Percentiles rank a stretch among this genome's conserved stretches.
phyloP scores from a whole-genome alignment of 2,113 vertebrate species.

The Mormoops blainvillei region DNA sequence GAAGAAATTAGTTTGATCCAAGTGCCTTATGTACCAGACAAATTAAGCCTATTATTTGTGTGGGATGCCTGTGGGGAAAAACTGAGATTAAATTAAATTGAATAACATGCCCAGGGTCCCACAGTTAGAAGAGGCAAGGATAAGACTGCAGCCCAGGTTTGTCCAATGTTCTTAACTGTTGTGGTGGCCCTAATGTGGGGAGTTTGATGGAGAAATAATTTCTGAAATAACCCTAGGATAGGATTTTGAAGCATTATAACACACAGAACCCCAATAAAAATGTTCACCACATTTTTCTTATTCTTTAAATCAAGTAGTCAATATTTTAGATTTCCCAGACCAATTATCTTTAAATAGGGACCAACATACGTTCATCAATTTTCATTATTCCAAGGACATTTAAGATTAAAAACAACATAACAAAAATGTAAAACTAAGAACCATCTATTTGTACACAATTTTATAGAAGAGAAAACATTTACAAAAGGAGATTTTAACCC shows the following conservation, averaged over 20 bases:
- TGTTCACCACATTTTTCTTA: not conserved
- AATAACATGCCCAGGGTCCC: not conserved
- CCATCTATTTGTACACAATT: not conserved
- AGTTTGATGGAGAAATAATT: not conserved
- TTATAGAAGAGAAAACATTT: not conserved
- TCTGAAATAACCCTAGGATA: not conserved
- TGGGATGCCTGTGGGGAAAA: not conserved
- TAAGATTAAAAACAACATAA: conserved; percentile 3
- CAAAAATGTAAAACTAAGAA: not conserved
- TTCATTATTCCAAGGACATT: not conserved
- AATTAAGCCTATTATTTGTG: not conserved
- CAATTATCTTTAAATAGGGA: not conserved
- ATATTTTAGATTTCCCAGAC: not conserved
- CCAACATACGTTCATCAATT: not conserved
- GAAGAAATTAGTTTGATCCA: not conserved
- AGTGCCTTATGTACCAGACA: not conserved
- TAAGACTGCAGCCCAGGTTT: not conserved
- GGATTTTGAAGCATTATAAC: not conserved
- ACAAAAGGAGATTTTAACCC: not conserved
- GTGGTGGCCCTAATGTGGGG: not conserved
- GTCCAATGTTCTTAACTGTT: not conserved
- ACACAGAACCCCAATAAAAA: not conserved
- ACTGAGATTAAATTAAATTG: not conserved
- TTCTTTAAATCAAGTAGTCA: not conserved
- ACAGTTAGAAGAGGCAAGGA: not conserved